Conservation (phyloP, 2,797 vertebrate species). For the Gymnothorax javanicus region DNA sequence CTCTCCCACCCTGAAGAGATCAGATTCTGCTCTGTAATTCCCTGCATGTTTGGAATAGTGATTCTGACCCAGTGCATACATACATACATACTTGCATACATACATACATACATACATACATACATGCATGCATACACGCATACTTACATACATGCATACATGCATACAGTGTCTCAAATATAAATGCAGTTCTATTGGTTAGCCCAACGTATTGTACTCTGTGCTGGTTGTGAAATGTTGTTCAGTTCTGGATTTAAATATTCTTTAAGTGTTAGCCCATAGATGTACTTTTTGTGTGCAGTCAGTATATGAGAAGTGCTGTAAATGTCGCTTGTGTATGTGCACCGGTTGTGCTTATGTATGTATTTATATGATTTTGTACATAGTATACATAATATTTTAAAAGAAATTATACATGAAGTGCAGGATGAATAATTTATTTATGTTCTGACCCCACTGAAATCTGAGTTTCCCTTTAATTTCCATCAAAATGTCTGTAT, state of each 20-base stretch:
- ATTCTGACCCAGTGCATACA: not conserved
- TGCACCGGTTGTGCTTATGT: not conserved
- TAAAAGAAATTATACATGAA: too few species aligned
- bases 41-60: conserved; percentile 30
- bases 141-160: not conserved
- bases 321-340: conserved; percentile 41
- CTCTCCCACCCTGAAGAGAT: not conserved
- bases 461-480: too few species aligned
- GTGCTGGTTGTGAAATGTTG: conserved; percentile 29
- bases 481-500: too few species aligned
- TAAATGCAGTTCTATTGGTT: conserved; percentile 36
- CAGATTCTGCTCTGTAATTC: not conserved
- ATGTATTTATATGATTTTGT: not conserved
- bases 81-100: not conserved
- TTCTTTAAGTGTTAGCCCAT: not conserved
- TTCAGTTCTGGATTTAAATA: not conserved
- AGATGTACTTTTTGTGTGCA: not conserved
- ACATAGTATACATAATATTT: too few species aligned
- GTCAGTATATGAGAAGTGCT: not conserved
- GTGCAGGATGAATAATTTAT: too few species aligned
- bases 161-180: conserved; percentile 1
- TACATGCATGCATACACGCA: not conserved
- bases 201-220: conserved; percentile 35
- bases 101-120: not conserved
- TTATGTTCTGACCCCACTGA: too few species aligned